These are phyloP conservation scores for Acanthochromis polyacanthus DNA, from an alignment of 2,113 vertebrate genomes.

Conservation along the genomic window DNA sequence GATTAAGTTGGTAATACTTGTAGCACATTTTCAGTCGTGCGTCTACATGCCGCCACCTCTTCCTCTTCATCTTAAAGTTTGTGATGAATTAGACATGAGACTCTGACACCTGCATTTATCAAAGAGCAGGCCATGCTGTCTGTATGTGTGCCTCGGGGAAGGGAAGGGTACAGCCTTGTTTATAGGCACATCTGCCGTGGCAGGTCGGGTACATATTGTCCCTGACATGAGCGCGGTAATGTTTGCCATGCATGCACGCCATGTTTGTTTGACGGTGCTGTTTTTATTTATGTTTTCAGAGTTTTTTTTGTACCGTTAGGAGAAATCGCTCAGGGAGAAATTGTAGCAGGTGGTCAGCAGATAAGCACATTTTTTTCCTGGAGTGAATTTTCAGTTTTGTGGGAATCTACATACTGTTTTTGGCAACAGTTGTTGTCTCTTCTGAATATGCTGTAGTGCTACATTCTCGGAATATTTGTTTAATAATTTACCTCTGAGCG, in stretches of 20 bases:
- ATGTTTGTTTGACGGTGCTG: not conserved
- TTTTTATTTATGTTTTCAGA: not conserved
- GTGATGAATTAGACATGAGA: slow-evolving; percentile 51
- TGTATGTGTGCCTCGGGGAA: not conserved
- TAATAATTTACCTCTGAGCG: slow-evolving; percentile 34
- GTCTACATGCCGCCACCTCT: not conserved
- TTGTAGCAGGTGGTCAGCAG: slow-evolving; percentile 33
- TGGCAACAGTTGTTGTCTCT: slow-evolving; percentile 25
- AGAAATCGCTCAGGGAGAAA: slow-evolving; percentile 3
- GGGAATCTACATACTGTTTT: slow-evolving; percentile 33
- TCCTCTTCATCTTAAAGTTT: slow-evolving; percentile 27
- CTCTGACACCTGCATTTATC: slow-evolving; percentile 37
- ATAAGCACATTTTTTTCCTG: slow-evolving; percentile 17
- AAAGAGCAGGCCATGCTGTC: not conserved
- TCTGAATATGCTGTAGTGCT: slow-evolving; percentile 17
- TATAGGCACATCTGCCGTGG: not conserved
- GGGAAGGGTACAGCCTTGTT: not conserved
- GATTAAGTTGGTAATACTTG: not conserved
- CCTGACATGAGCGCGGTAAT: slow-evolving; percentile 1
- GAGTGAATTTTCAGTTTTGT: slow-evolving; percentile 22
- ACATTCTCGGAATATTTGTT: slow-evolving; percentile 23
- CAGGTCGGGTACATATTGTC: not conserved
- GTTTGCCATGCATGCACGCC: not conserved
- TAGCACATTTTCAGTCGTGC: not conserved
- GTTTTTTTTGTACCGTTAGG: not conserved